Percentiles rank a stretch among this genome's conserved stretches.
phyloP scores from a whole-genome alignment of 23 tunicate genomes.

The Trididemnum clinides region DNA sequence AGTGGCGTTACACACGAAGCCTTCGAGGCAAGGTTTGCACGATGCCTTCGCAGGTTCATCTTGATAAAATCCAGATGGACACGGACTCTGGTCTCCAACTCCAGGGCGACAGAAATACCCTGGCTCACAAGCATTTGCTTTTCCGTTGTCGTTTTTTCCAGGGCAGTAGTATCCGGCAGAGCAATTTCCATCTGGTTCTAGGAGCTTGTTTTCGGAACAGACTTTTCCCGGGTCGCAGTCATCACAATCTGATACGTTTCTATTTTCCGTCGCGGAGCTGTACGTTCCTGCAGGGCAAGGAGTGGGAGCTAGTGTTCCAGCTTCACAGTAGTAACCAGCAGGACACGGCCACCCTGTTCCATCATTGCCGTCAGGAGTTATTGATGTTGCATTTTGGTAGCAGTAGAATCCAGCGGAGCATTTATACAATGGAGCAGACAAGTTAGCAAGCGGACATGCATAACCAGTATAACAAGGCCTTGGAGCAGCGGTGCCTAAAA shows the following conservation, averaged over 20 bases:
- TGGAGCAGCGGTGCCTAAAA: slow-evolving; percentile 67
- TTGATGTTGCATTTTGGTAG: slow-evolving; percentile 52
- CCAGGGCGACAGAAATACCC: slow-evolving; percentile 67
- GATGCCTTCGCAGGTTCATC: slow-evolving; percentile 17
- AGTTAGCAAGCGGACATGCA: slow-evolving; percentile 64
- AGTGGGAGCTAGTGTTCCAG: slow-evolving; percentile 43
- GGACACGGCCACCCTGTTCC: slow-evolving; percentile 81
- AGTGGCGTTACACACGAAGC: slow-evolving; percentile 78
- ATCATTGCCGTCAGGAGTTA: slow-evolving; percentile 57
- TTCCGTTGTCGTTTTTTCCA: slow-evolving; percentile 57
- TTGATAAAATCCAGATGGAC: slow-evolving; percentile 86
- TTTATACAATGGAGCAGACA: slow-evolving; percentile 23
- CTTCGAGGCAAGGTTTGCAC: slow-evolving; percentile 82
- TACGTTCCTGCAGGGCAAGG: slow-evolving; percentile 81
- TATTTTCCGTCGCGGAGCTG: slow-evolving; percentile 13
- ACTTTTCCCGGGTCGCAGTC: slow-evolving; percentile 63
- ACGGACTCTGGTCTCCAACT: slow-evolving; percentile 40
- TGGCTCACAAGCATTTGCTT: slow-evolving; percentile 54
- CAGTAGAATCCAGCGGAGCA: slow-evolving; percentile 85
- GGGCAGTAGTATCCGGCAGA: slow-evolving; percentile 88
- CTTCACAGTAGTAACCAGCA: slow-evolving; percentile 70
- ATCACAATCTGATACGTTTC: slow-evolving; percentile 51
- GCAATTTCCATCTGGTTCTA: slow-evolving; percentile 67
- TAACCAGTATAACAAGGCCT: slow-evolving; percentile 81
- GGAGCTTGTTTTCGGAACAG: slow-evolving; percentile 56